These are phyloP conservation scores for Drosophila carrolli DNA, from an alignment of 1,140 invertebrate genomes.

Conservation along the genomic window DNA sequence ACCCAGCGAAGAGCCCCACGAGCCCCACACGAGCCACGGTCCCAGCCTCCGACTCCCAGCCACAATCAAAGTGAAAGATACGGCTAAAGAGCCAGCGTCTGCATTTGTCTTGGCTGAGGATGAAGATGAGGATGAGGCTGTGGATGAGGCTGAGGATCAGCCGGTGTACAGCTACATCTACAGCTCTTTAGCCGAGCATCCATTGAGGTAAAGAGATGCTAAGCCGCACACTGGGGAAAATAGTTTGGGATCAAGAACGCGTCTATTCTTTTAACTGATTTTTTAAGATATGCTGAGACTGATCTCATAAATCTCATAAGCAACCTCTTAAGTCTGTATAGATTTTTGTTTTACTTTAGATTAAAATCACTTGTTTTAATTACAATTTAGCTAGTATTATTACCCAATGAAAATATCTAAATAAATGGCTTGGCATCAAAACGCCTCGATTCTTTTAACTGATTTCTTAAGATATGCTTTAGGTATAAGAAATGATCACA, in stretches of 20 bases:
- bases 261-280: too few species aligned
- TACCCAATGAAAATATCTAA: too few species aligned
- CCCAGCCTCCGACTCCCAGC: conserved; percentile 12
- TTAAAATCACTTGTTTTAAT: too few species aligned
- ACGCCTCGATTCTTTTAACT: too few species aligned
- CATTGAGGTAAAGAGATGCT: conserved; percentile 44
- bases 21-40: conserved; percentile 46
- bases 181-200: conserved; percentile 35
- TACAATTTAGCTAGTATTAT: too few species aligned
- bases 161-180: conserved; percentile 19
- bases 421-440: not conserved
- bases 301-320: too few species aligned
- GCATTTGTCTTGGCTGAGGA: conserved; percentile 68
- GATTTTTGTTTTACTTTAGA: too few species aligned
- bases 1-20: conserved; percentile 51
- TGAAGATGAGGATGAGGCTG: conserved; percentile 49
- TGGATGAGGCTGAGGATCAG: conserved; percentile 23
- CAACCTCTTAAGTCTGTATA: too few species aligned
- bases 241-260: too few species aligned
- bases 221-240: conserved; percentile 10
- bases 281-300: too few species aligned
- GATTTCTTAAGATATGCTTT: too few species aligned
- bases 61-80: conserved; percentile 82
- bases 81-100: conserved; percentile 75
- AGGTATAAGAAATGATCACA: too few species aligned